These are phyloP conservation scores for Pogonognathellus flavescens DNA, from an alignment of 1,140 invertebrate genomes.

Conservation along the genomic window DNA sequence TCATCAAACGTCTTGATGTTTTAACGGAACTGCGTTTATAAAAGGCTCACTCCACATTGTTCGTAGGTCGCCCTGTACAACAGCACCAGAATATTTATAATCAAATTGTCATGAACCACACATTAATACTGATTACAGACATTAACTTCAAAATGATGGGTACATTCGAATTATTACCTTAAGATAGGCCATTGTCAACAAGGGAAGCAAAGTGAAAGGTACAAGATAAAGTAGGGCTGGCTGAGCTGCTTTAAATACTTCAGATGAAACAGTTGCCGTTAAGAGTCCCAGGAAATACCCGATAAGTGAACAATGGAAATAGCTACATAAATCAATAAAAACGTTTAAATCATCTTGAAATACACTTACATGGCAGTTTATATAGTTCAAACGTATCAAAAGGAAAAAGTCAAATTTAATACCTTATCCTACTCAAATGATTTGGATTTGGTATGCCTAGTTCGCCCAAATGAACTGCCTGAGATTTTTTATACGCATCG, in stretches of 20 bases:
- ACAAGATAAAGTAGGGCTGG: slow-evolving; percentile 96
- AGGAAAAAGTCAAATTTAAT: slow-evolving; percentile 67
- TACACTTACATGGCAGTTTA: no score
- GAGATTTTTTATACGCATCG: slow-evolving; percentile 95
- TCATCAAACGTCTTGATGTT: slow-evolving; percentile 81
- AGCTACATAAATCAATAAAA: slow-evolving; percentile 70
- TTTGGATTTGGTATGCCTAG: slow-evolving; percentile 84
- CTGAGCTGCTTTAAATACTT: slow-evolving; percentile 97
- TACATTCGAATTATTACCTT: slow-evolving; percentile 87
- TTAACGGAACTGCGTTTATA: slow-evolving; percentile 82
- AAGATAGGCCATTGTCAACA: slow-evolving; percentile 96
- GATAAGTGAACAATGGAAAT: slow-evolving; percentile 98
- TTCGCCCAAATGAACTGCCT: slow-evolving; percentile 79
- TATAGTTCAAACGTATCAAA: no score
- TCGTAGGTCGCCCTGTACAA: slow-evolving; percentile 88
- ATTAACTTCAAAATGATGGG: no score
- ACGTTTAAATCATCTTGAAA: slow-evolving; percentile 14
- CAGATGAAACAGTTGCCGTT: slow-evolving; percentile 96
- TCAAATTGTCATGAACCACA: neutral
- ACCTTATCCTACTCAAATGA: slow-evolving; percentile 78
- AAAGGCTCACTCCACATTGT: slow-evolving; percentile 99
- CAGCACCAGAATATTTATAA: slow-evolving; percentile 25
- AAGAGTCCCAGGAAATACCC: slow-evolving; percentile 97
- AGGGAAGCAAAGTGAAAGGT: slow-evolving; percentile 94
- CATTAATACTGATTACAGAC: neutral